Percentiles rank a stretch among this genome's conserved stretches.
These are phyloP conservation scores for Crenichthys baileyi DNA, from an alignment of 2,797 vertebrate genomes.

Conservation along the genomic window DNA sequence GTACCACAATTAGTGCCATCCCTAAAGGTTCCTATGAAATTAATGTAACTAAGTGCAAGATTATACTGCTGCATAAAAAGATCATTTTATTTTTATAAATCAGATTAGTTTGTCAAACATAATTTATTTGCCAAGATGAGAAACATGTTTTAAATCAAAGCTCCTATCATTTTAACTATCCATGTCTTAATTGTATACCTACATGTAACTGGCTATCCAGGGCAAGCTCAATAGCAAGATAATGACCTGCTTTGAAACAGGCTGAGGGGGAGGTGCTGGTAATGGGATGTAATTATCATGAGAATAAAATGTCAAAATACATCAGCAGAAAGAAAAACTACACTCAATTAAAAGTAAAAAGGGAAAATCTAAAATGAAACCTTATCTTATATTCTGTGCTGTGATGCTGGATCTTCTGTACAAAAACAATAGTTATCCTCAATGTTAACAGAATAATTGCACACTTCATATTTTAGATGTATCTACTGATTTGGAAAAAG, in stretches of 20 bases:
- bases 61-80: background rate
- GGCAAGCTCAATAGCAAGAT: slow-evolving; percentile 17
- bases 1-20: no score
- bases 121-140: background rate
- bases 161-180: slow-evolving; percentile 32
- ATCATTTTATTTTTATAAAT: background rate
- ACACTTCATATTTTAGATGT: slow-evolving; percentile 28
- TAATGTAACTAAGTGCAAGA: background rate
- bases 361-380: background rate
- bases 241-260: slow-evolving; percentile 39
- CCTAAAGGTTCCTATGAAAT: no score
- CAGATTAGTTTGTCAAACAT: background rate
- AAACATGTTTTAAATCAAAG: background rate
- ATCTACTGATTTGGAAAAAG: slow-evolving; percentile 26
- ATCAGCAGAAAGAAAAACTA: background rate
- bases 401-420: background rate
- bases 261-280: slow-evolving; percentile 19
- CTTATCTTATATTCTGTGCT: background rate
- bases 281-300: no score
- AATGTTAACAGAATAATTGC: background rate
- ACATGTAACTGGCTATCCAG: slow-evolving; percentile 42
- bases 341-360: no score
- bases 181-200: slow-evolving; percentile 50
- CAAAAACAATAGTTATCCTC: background rate
- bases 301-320: background rate